phyloP scores from a whole-genome alignment of 2,888 invertebrate genomes.

The Lasioglossum leucozonium region DNA sequence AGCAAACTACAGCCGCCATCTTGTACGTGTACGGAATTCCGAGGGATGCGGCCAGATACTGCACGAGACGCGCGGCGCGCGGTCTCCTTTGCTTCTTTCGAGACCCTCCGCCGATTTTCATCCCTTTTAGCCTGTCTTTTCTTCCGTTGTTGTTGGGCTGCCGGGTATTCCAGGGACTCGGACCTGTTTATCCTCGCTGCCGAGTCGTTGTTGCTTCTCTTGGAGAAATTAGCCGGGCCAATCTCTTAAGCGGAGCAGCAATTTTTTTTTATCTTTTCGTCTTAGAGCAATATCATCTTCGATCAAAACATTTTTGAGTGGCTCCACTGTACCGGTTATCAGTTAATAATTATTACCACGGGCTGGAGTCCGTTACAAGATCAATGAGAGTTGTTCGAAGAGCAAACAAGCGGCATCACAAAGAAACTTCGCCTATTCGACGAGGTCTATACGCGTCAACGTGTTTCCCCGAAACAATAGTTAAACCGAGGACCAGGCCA shows the following conservation, averaged over 20 bases:
- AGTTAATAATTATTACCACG: not conserved
- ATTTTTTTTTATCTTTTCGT: too few species aligned
- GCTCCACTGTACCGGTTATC: not conserved
- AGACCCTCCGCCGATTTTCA: slow-evolving; percentile 6
- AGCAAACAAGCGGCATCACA: not conserved
- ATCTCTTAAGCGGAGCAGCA: not conserved
- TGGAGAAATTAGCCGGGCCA: not conserved
- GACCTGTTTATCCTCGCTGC: not conserved
- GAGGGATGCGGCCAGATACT: slow-evolving; percentile 65
- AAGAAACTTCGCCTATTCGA: not conserved
- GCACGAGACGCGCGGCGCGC: slow-evolving; percentile 2
- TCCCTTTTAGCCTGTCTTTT: not conserved
- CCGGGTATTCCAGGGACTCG: not conserved
- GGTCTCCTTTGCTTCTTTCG: not conserved
- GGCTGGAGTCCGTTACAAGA: not conserved
- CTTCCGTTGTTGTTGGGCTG: not conserved
- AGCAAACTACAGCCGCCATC: slow-evolving; percentile 84
- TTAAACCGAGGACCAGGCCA: slow-evolving; percentile 37
- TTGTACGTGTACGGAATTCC: slow-evolving; percentile 83
- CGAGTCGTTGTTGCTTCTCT: not conserved
- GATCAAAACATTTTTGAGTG: not conserved
- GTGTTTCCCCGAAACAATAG: slow-evolving; percentile 58
- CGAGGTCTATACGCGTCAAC: not conserved
- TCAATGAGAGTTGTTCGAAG: not conserved
- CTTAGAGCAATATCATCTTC: too few species aligned